Conservation (phyloP, 23 tunicate genomes). For the Trididemnum nubilum region DNA sequence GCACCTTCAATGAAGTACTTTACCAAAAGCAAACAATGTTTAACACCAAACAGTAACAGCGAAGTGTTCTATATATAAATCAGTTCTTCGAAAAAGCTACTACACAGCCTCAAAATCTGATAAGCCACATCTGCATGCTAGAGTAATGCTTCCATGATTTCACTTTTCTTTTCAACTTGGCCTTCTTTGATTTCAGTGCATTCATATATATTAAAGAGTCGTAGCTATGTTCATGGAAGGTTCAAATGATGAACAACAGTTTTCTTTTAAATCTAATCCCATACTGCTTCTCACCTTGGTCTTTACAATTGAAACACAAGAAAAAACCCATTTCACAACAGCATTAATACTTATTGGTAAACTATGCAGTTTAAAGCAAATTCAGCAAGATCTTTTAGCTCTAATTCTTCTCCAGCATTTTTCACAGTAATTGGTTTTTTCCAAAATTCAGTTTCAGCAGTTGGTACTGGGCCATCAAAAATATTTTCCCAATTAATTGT, state of each 20-base stretch:
- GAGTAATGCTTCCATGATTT: no score
- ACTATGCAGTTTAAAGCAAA: background rate
- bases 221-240: no score
- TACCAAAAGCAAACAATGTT: no score
- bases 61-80: no score
- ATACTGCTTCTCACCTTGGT: background rate
- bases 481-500: background rate
- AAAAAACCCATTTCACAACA: background rate
- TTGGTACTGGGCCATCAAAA: background rate
- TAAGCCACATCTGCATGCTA: no score
- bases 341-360: background rate
- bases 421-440: background rate
- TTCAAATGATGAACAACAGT: background rate
- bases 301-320: background rate
- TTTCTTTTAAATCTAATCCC: background rate
- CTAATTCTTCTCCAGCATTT: background rate
- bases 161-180: no score
- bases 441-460: background rate
- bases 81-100: no score
- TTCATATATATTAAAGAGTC: no score
- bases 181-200: no score
- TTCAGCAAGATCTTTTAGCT: background rate
- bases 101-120: no score
- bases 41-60: no score
- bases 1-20: no score